Evolutionary conservation across 2,797 vertebrate species (phyloP).

Genomic region (Ibycter americanus): DNA sequence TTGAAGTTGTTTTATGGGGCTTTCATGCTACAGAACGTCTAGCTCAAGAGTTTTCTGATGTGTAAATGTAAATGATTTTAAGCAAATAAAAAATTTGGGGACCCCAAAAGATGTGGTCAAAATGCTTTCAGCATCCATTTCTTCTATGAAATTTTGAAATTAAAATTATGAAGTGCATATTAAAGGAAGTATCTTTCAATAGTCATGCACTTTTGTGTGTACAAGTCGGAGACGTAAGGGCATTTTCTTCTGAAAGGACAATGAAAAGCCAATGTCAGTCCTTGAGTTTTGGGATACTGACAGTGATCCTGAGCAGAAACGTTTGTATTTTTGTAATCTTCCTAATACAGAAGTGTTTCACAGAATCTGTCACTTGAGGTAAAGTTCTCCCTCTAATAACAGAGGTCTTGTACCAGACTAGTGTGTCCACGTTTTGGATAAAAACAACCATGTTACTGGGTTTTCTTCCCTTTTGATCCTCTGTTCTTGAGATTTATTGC

Average conservation of each 20-base stretch:
- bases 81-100: not conserved
- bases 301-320: not conserved
- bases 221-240: not conserved
- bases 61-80: not conserved
- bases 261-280: not conserved
- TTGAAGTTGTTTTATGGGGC: not conserved
- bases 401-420: not conserved
- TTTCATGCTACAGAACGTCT: not conserved
- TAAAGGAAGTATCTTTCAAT: not conserved
- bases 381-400: not conserved
- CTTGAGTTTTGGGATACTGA: not conserved
- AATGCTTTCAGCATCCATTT: not conserved
- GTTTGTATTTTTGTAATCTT: not conserved
- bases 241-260: not conserved
- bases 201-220: not conserved
- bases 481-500: not conserved
- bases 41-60: not conserved
- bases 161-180: not conserved
- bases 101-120: not conserved
- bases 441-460: not conserved
- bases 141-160: not conserved
- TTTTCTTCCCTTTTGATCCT: slow-evolving; percentile 23
- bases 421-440: not conserved
- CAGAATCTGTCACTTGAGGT: not conserved
- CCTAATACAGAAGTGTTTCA: not conserved